A percentile compares a stretch with the other conserved stretches of the same genome.
Conservation (phyloP, 2,113 vertebrate genomes). For the Caranx melampygus region DNA sequence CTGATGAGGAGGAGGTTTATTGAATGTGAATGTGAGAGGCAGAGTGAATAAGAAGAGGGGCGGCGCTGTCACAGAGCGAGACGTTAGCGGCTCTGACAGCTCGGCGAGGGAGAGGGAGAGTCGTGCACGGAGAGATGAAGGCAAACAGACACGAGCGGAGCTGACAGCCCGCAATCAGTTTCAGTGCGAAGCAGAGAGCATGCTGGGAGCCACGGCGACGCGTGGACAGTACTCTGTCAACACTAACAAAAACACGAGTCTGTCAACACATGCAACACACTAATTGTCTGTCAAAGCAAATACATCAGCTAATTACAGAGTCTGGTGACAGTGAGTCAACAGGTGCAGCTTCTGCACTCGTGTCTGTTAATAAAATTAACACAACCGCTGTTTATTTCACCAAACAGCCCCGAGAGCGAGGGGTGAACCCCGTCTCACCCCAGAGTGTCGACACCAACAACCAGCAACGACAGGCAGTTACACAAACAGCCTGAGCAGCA, state of each 20-base stretch:
- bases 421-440: no score
- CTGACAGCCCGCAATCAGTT: constrained; percentile 67
- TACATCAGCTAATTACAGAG: constrained; percentile 57
- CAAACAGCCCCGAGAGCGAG: not conserved
- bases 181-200: constrained; percentile 59
- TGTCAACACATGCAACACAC: constrained; percentile 31
- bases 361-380: constrained; percentile 14
- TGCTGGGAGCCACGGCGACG: constrained; percentile 50
- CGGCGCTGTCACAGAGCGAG: constrained; percentile 45
- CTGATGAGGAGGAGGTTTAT: constrained; percentile 55
- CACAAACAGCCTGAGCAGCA: no score
- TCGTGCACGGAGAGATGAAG: constrained; percentile 24
- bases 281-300: constrained; percentile 64
- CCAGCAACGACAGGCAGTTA: no score
- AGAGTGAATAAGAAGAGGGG: constrained; percentile 6
- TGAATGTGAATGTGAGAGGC: constrained; percentile 44
- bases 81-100: constrained; percentile 62
- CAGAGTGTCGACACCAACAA: no score
- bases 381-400: not conserved
- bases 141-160: constrained; percentile 44
- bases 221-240: constrained; percentile 39
- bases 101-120: constrained; percentile 23
- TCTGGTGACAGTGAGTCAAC: constrained; percentile 33
- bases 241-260: constrained; percentile 48
- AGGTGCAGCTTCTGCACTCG: constrained; percentile 34